Base-by-base conservation (phyloP, 2,888 invertebrate species). In the Metalampra italica region DNA sequence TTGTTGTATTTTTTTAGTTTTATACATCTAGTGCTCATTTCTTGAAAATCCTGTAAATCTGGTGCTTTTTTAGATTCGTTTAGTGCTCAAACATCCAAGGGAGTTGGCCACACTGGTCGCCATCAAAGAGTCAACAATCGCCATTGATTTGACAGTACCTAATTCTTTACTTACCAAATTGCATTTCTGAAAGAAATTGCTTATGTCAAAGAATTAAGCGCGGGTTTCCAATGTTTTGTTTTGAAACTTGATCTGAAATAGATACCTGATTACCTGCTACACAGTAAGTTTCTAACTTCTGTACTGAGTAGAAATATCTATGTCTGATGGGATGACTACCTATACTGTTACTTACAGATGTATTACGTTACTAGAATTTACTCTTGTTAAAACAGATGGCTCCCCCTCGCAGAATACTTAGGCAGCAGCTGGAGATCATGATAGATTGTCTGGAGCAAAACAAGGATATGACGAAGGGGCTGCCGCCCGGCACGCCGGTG, bases 91-190 rank as follows among this genome's bases (percentile, higher is more conserved):
- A n/a, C n/a, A n/a, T n/a, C n/a, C n/a, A n/a, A n/a, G n/a, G n/a
- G n/a, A 22, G 22, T 22, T 22, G 22, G 22, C 5, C 2, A 22
- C 22, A 22, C 22, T 22, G 22, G 58, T 55, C 52, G 52, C 54
- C 53, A 53, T 59, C 50, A 55, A 32, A 4, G 32, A 32, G 32
- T 32, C 32, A 42, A 45, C 50, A 43, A 80, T 82, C 78, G 39
- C 79, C 78, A 80, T 82, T 78, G 14, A 79, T n/a, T n/a, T n/a
- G n/a, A n/a, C n/a, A n/a, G n/a, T n/a, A n/a, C 78, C 71, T 77
- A 65, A 77, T 66, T 61, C 62, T 50, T 62, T 62, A 63, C 59
- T 47, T 48, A 47, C 40, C 29, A 40, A 44, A 56, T 57, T 51
- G 56, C 54, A 51, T 53, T 62, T 59, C 43, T 57, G 71, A 79